Conservation (phyloP, 92 coral and sea anemone genomes). For the Actinernus sp. region DNA sequence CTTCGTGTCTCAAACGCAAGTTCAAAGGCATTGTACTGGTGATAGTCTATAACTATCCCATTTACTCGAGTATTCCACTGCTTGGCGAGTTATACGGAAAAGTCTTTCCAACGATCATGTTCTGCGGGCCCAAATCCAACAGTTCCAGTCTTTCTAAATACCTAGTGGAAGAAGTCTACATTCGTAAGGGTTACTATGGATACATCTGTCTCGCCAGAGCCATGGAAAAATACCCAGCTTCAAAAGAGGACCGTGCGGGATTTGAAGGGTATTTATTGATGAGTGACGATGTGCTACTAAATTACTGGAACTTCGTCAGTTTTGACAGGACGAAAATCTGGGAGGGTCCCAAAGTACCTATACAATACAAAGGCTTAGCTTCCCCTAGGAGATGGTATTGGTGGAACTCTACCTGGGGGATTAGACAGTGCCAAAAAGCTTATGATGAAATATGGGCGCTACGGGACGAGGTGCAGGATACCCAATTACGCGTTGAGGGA, state of each 20-base stretch:
- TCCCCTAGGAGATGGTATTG: conserved; percentile 77
- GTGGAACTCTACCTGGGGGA: conserved; percentile 88
- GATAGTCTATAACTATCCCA: conserved; percentile 73
- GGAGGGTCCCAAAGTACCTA: conserved; percentile 81
- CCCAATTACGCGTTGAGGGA: neutral
- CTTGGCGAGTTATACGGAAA: conserved; percentile 61
- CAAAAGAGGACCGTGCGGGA: neutral
- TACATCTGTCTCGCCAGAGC: conserved; percentile 83
- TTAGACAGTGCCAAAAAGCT: conserved; percentile 76
- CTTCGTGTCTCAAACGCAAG: conserved; percentile 1
- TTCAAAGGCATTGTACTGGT: conserved; percentile 72
- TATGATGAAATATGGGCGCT: conserved; percentile 71
- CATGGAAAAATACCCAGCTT: conserved; percentile 66
- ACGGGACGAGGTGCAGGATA: neutral
- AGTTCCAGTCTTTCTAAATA: conserved; percentile 14
- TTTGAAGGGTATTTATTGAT: conserved; percentile 74
- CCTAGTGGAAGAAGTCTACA: conserved; percentile 56
- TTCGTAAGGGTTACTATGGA: conserved; percentile 78
- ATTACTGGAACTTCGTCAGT: conserved; percentile 78
- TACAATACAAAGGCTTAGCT: conserved; percentile 38
- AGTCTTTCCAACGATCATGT: conserved; percentile 75
- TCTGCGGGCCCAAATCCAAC: conserved; percentile 72
- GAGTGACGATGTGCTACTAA: conserved; percentile 86
- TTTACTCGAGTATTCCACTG: conserved; percentile 69
- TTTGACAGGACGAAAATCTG: conserved; percentile 71